Base-by-base conservation (phyloP, 2,797 vertebrate species). In the Pogoniulus pusillus region DNA sequence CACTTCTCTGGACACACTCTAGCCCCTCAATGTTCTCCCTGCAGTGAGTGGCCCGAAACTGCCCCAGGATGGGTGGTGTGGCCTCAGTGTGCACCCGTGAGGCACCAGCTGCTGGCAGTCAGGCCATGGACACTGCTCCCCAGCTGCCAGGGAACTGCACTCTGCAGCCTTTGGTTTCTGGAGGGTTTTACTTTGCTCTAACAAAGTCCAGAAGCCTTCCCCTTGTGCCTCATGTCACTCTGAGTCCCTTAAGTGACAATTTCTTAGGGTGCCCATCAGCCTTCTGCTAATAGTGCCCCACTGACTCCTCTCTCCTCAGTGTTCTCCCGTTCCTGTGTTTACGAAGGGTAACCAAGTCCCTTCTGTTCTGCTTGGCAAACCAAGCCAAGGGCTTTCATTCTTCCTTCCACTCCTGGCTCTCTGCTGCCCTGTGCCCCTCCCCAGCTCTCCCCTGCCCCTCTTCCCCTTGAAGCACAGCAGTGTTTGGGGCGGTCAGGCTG, bases 261-360 rank as follows among this genome's bases (percentile, higher is more conserved):
- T 85, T 83, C 62, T 90, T 84, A 73, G 73, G 66, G 35, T 47
- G 82, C 24, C 57, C 85, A 85, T 89, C 89, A 85, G 53, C 76
- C 60, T 89, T 70, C 53, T 87, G 82, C 57, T 94, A 87, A 76
- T 92, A 92, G 88, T 74, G 85, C 87, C 79, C 91, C 92, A 72
- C 63, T 66, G 82, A 82, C 79, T 94, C 34, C 41, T 78, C 60
- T 78, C 70, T 91, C 60, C 87, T 7, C 32, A 79, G 35, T 60
- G 60, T 66, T 60, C 92, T 57, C n/a, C 60, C 22, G 1, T 84
- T 89, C 49, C 41, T 47, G 55, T 62, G 17, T 69, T 90, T 72
- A 72, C 32, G 66, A 91, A 82, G 86, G 71, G 68, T 47, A 85
- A 93, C 93, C 85, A 86, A 65, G 59, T 73, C 76, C 87, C 82